A percentile compares a stretch with the other conserved stretches of the same genome.
Evolutionary conservation across 1,140 invertebrate species (phyloP).

Genomic region (Acromyrmex echinatior): DNA sequence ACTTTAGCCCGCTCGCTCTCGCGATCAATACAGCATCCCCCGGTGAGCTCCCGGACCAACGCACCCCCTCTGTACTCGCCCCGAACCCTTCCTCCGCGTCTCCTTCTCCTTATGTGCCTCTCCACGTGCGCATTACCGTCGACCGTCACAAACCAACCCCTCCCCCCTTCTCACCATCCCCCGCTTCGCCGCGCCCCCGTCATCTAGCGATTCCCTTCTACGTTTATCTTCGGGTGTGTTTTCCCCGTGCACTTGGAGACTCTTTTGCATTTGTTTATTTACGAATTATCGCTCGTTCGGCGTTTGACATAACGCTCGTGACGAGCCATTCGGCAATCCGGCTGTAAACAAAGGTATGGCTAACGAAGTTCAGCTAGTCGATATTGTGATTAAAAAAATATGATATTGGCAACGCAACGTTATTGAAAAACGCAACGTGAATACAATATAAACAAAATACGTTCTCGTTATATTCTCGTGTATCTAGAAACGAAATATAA

Average conservation of each 20-base stretch:
- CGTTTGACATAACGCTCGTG: not conserved
- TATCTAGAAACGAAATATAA: not conserved
- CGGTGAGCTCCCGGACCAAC: slow-evolving; percentile 84
- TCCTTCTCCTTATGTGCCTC: too few species aligned
- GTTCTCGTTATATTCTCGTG: not conserved
- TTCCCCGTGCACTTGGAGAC: slow-evolving; percentile 13
- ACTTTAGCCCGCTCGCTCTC: slow-evolving; percentile 83
- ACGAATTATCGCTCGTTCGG: slow-evolving; percentile 12
- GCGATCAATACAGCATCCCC: slow-evolving; percentile 86
- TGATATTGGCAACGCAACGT: not conserved
- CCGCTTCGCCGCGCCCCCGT: slow-evolving; percentile 9
- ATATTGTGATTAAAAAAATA: slow-evolving; percentile 5
- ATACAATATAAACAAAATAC: slow-evolving; percentile 2
- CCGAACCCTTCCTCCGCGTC: too few species aligned
- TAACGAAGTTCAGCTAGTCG: not conserved
- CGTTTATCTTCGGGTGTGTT: slow-evolving; percentile 48
- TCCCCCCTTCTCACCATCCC: too few species aligned
- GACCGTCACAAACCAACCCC: too few species aligned
- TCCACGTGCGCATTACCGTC: too few species aligned
- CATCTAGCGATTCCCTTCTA: slow-evolving; percentile 21
- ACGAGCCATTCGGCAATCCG: not conserved
- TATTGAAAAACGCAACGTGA: not conserved
- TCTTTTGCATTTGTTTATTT: slow-evolving; percentile 37
- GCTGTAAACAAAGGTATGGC: not conserved
- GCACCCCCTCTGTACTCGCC: slow-evolving; percentile 23